Base-by-base conservation (phyloP, 2,797 vertebrate species). In the Scyliorhinus canicula region DNA sequence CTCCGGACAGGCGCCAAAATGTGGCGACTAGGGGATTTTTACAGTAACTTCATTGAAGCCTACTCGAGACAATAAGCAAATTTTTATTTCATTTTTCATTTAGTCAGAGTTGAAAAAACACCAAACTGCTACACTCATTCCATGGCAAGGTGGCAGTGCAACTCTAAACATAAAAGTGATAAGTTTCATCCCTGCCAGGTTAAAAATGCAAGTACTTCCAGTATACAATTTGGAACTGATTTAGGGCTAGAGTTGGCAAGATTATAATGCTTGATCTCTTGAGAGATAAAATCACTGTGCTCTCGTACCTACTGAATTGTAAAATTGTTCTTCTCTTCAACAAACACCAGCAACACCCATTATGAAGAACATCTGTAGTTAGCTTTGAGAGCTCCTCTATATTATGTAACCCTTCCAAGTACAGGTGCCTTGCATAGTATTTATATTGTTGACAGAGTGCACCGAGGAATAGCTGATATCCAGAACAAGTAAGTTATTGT, bases 221-320 rank as follows among this genome's bases (percentile, higher is more conserved):
- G 35, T 44, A 40, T 67, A 47, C 40, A 93, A 63, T 26, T 93
- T 93, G 60, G 2, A 40, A 67, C 67, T 85, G 19, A 44, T 47
- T 93, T 93, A 11, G 63, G 60, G 57, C 57, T 60, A 60, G 11
- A 60, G 57, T 8, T 60, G 57, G 57, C 5, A 60, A 65, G n/a
- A 93, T 14, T 35, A 86, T 93, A 47, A 40, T 63, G 24, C 24
- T 93, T 63, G 40, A 31, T 93, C 21, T 67, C 60, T 93, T 44
- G 50, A 44, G 90, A 67, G 63, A 93, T 85, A 52, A 93, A 65
- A 93, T 57, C n/a, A 65, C 63, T 14, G 57, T 88, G 88, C n/a
- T 93, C 40, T 93, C 7, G 26, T 67, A 57, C 19, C 8, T 31
- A 40, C 47, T 93, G 9, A 55, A 67, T 93, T 93, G 90, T 67